phyloP scores from a whole-genome alignment of 2,797 vertebrate species.

The Echiichthys vipera region DNA sequence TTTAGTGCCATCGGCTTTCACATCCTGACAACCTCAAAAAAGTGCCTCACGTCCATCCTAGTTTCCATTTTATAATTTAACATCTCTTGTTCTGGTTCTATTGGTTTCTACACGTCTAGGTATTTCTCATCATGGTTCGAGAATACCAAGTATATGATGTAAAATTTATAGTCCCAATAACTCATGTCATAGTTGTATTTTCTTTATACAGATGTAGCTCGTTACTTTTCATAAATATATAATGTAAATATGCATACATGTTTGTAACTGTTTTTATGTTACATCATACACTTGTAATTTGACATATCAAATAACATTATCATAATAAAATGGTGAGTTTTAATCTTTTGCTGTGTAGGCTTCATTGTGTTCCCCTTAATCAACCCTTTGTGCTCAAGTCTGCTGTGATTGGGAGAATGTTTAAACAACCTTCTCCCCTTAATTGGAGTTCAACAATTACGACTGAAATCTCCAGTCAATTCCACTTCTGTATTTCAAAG shows the following conservation, averaged over 20 bases:
- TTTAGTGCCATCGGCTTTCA: conserved; percentile 88
- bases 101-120: conserved; percentile 84
- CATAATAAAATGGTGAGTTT: conserved; percentile 94
- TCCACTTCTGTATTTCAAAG: conserved; percentile 1
- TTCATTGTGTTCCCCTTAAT: conserved; percentile 40
- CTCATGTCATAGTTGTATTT: conserved; percentile 92
- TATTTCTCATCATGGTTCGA: conserved; percentile 85
- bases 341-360: conserved; percentile 77
- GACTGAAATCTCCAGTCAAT: background rate
- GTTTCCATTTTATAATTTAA: conserved; percentile 89
- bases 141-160: conserved; percentile 91
- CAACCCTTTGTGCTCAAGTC: background rate
- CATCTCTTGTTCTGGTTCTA: conserved; percentile 87
- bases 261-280: conserved; percentile 97
- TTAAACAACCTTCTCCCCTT: background rate
- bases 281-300: conserved; percentile 95
- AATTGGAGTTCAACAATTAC: background rate
- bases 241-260: conserved; percentile 97
- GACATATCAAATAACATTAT: conserved; percentile 93
- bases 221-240: conserved; percentile 93
- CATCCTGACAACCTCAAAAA: conserved; percentile 90
- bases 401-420: background rate
- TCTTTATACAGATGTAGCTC: conserved; percentile 91
- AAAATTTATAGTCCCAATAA: conserved; percentile 93
- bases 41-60: conserved; percentile 96